Evolutionary conservation across 2,797 vertebrate genomes (phyloP).

Genomic region (Sebastes paucispinis): DNA sequence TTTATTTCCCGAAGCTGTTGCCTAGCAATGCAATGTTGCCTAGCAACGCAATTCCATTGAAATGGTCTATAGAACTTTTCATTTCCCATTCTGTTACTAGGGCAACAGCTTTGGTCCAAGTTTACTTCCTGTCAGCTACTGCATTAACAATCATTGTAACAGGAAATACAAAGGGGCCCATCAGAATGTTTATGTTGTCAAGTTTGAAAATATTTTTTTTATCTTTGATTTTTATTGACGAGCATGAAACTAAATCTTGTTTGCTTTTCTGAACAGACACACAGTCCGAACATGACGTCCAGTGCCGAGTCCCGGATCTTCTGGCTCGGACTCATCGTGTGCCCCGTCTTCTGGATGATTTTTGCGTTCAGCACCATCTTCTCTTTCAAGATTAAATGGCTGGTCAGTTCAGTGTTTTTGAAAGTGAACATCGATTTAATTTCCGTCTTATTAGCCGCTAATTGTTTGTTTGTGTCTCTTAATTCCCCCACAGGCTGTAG

Average conservation of each 20-base stretch:
- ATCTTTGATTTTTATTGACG: not conserved
- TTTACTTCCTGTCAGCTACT: no score
- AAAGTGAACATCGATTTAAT: not conserved
- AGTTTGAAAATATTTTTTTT: not conserved
- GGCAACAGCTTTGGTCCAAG: no score
- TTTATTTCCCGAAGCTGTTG: no score
- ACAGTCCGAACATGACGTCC: constrained; percentile 58
- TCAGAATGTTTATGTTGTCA: no score
- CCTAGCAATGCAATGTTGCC: no score
- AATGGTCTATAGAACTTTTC: no score
- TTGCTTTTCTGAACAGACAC: constrained; percentile 64
- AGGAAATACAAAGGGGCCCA: no score
- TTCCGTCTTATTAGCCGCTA: not conserved
- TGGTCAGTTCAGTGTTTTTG: constrained; percentile 84
- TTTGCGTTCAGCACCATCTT: constrained; percentile 91
- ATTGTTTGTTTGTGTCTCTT: not conserved
- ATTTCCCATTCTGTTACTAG: no score
- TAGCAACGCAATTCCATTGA: no score
- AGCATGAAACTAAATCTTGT: not conserved
- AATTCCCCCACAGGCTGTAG: constrained; percentile 83
- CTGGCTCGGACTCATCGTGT: constrained; percentile 92
- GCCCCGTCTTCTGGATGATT: constrained; percentile 91
- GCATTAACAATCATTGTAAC: no score
- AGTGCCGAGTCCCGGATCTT: constrained; percentile 91
- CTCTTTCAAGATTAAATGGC: constrained; percentile 92